Base-by-base conservation (phyloP, 2,797 vertebrate genomes). In the Sardinella longiceps region DNA sequence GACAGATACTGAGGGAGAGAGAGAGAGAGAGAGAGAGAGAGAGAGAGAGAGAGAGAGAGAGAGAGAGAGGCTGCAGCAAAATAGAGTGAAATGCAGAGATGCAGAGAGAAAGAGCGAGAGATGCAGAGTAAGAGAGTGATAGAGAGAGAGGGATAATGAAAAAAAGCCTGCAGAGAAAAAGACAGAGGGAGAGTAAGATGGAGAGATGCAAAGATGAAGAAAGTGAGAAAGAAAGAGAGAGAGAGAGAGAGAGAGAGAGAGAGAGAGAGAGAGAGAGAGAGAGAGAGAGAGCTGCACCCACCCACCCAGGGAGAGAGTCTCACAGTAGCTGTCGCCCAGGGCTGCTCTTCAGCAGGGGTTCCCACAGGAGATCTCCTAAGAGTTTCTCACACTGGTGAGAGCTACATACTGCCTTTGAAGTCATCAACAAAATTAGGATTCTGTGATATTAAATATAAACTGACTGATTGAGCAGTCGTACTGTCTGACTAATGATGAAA, bases 381-480 rank as follows among this genome's bases (percentile, higher is more conserved):
- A 37, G 33, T 6, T 39, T 39, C 18, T 39, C 30, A 20, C 5
- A 20, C 66, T 18, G 4, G 6, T 39, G 33, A 74, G 66, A 18
- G 5, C 33, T 74, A 18, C 66, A 39, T 39, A 33, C 66, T 20
- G 3, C 66, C 33, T 74, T 74, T 74, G 3, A 39, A 37, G 33
- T 39, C 70, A 77, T 77, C 70, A 77, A 43, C 70, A 77, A 6
- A 23, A 77, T 39, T 77, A 39, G 37, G 33, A 77, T 23, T 77
- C 70, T 23, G 70, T 9, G 70, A 20, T 39, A 20, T 43, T 18
- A 20, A 77, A 9, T 77, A 43, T 2, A 39, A 77, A 2, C 3
- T 58, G n/a, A 58, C 25, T 77, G 37, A 77, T 39, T 77, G 30
- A 77, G 70, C 6, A 23, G 23, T 25, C 9, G 56, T 30, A 1